phyloP scores from a whole-genome alignment of 2,888 invertebrate species.

The Drosophila colorata region DNA sequence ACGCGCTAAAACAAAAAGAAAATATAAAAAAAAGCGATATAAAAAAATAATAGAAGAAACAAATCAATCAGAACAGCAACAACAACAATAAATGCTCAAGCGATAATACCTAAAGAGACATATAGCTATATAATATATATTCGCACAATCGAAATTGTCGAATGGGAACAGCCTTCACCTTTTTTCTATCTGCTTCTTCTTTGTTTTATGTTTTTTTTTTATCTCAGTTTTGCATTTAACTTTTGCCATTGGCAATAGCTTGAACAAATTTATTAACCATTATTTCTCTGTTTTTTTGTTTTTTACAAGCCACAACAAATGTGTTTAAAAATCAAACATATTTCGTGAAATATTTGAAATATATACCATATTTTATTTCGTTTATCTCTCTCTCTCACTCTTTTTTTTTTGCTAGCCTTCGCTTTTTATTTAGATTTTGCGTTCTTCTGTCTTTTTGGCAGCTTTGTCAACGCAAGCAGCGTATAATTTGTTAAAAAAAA shows the following conservation, averaged over 20 bases:
- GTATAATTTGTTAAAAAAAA: constrained; percentile 46
- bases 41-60: constrained; percentile 16
- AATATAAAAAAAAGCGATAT: constrained; percentile 13
- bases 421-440: constrained; percentile 36
- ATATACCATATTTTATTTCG: constrained; percentile 7
- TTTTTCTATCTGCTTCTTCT: constrained; percentile 39
- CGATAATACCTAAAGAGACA: constrained; percentile 27
- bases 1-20: constrained; percentile 21
- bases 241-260: constrained; percentile 23
- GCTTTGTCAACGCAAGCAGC: constrained; percentile 35
- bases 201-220: constrained; percentile 15
- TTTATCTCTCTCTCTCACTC: neutral
- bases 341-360: constrained; percentile 8
- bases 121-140: constrained; percentile 17
- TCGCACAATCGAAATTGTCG: constrained; percentile 3
- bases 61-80: constrained; percentile 36
- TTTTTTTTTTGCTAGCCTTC: constrained; percentile 34
- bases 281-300: neutral
- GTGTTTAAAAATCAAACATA: constrained; percentile 10
- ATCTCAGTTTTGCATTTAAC: constrained; percentile 15
- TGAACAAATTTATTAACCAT: neutral
- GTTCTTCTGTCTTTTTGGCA: constrained; percentile 40
- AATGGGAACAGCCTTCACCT: constrained; percentile 42
- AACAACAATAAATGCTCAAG: constrained; percentile 25
- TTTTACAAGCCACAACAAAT: constrained; percentile 2